These are phyloP conservation scores for Euspilapteryx auroguttella DNA, from an alignment of 2,888 invertebrate species.

Conservation along the genomic window DNA sequence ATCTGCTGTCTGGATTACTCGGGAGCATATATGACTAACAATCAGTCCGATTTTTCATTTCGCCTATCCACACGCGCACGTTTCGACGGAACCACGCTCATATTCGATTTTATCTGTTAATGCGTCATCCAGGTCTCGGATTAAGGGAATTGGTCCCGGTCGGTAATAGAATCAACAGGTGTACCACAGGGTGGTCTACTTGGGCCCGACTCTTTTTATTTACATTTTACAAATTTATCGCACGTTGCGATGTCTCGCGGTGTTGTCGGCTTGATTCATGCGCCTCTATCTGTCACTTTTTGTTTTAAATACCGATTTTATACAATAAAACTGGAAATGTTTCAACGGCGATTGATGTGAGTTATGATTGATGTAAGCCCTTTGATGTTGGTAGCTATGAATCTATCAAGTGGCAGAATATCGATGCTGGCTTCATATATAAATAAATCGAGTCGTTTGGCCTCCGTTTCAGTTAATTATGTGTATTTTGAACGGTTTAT, in stretches of 20 bases:
- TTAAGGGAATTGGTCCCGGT: conserved; percentile 9
- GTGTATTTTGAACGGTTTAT: conserved; percentile 48
- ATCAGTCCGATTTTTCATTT: conserved; percentile 39
- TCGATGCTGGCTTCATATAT: conserved; percentile 42
- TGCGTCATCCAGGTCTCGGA: conserved; percentile 3
- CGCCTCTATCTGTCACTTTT: conserved; percentile 54
- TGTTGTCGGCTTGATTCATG: conserved; percentile 46
- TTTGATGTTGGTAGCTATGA: conserved; percentile 59
- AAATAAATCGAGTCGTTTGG: conserved; percentile 48
- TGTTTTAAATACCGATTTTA: conserved; percentile 59
- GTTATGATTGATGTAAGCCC: conserved; percentile 56
- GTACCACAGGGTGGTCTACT: conserved; percentile 19
- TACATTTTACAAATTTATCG: conserved; percentile 52
- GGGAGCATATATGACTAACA: conserved; percentile 20
- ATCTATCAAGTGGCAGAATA: conserved; percentile 58
- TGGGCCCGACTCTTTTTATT: conserved; percentile 38
- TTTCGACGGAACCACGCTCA: conserved; percentile 19
- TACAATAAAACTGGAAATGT: conserved; percentile 57
- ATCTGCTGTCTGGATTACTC: conserved; percentile 21
- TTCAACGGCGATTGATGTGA: conserved; percentile 56
- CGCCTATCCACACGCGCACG: too few species aligned
- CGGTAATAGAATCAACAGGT: conserved; percentile 49
- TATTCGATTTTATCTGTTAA: conserved; percentile 28
- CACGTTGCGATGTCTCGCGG: conserved; percentile 49
- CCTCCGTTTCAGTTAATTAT: conserved; percentile 52